Conservation (phyloP, 1,140 invertebrate species). For the Sminthurides bifidus region DNA sequence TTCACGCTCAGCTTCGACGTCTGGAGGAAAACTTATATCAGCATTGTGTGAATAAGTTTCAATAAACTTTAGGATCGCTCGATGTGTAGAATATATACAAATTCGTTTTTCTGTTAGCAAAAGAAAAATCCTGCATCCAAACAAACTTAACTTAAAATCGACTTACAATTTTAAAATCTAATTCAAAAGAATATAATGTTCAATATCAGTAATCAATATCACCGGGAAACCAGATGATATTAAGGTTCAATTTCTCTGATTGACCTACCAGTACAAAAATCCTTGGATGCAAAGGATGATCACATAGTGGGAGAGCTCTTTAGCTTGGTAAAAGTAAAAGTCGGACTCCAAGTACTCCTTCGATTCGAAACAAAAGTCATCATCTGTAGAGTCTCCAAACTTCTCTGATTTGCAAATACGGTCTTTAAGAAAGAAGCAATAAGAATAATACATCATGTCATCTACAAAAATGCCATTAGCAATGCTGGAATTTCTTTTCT, state of each 20-base stretch:
- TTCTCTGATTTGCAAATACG: constrained; percentile 2
- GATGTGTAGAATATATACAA: no score
- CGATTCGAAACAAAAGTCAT: not conserved
- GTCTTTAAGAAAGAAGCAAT: constrained; percentile 8
- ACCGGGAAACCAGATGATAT: no score
- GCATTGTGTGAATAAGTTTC: not conserved
- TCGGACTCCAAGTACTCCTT: constrained; percentile 1
- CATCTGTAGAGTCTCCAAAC: not conserved
- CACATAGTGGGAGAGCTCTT: not conserved
- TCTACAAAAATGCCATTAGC: not conserved
- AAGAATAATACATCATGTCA: no score
- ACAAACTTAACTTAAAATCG: no score
- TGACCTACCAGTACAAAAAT: constrained; percentile 13
- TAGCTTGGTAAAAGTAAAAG: no score
- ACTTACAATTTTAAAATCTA: no score
- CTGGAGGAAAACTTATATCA: not conserved
- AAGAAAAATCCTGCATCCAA: no score
- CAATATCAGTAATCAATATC: no score
- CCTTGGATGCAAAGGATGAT: constrained; percentile 3
- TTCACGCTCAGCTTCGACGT: not conserved
- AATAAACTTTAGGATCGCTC: constrained; percentile 2
- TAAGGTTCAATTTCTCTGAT: no score
- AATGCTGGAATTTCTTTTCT: not conserved
- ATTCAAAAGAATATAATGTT: no score
- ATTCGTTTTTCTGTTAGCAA: no score